A percentile compares a stretch with the other conserved stretches of the same genome.
Conservation (phyloP, 2,797 vertebrate species). For the Mus caroli region DNA sequence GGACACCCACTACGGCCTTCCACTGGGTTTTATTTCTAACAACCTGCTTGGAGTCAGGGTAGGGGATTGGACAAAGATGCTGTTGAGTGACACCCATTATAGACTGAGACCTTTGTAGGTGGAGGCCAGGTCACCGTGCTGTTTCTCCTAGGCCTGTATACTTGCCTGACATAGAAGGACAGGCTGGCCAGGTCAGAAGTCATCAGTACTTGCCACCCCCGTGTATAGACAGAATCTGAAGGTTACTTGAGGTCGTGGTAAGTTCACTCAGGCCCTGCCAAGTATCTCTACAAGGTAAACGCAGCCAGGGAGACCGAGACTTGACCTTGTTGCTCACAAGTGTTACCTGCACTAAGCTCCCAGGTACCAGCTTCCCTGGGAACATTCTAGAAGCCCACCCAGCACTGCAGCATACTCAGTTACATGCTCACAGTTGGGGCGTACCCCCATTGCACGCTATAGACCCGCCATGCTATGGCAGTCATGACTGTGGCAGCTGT, state of each 20-base stretch:
- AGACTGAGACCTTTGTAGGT: not conserved
- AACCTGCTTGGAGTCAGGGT: not conserved
- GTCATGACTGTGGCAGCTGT: not conserved
- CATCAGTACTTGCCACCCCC: fast-evolving
- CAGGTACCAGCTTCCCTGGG: not conserved
- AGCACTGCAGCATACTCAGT: not conserved
- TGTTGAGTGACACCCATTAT: not conserved
- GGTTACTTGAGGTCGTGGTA: not conserved
- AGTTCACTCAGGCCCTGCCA: not conserved
- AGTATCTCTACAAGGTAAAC: fast-evolving
- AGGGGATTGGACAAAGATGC: not conserved
- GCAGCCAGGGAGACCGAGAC: not conserved
- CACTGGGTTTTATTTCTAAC: not conserved
- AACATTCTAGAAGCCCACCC: not conserved
- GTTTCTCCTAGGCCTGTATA: not conserved
- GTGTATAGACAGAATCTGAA: no score
- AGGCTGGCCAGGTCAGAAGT: not conserved
- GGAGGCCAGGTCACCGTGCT: not conserved
- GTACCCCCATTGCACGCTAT: not conserved
- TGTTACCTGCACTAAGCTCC: not conserved
- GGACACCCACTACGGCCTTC: not conserved
- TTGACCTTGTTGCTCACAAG: not conserved
- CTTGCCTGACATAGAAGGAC: not conserved
- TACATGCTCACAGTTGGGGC: not conserved
- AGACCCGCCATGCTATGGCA: no score